phyloP scores from a whole-genome alignment of 1,140 invertebrate genomes.

The Eufriesea mexicana region DNA sequence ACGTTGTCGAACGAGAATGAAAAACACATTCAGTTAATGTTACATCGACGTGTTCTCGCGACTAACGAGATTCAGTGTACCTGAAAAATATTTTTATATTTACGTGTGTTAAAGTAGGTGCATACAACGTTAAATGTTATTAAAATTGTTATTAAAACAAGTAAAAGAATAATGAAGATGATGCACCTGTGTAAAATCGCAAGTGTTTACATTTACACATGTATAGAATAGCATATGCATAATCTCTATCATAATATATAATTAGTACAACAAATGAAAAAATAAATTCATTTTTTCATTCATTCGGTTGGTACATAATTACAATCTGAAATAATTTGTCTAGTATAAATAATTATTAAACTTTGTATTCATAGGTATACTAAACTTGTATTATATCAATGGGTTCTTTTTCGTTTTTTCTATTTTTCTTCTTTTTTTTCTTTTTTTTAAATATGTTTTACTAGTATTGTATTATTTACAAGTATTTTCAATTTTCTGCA shows the following conservation, averaged over 20 bases:
- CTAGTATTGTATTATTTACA: conserved; percentile 36
- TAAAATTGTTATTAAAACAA: neutral
- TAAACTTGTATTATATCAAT: neutral
- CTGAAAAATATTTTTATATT: conserved; percentile 24
- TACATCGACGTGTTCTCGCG: conserved; percentile 21
- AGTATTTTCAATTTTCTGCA: conserved; percentile 7
- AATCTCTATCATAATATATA: neutral
- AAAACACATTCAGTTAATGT: neutral
- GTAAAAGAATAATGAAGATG: neutral
- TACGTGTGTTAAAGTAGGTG: neutral
- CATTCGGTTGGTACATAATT: neutral
- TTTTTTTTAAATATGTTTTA: conserved; percentile 11
- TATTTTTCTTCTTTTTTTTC: neutral
- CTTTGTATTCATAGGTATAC: neutral
- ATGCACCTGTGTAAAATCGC: neutral
- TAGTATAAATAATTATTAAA: neutral
- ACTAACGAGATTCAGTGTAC: conserved; percentile 24
- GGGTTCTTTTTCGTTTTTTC: neutral
- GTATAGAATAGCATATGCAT: neutral
- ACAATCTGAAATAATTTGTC: neutral
- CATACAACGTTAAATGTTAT: neutral
- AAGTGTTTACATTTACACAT: neutral
- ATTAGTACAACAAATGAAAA: neutral
- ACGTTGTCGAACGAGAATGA: conserved; percentile 19
- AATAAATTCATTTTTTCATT: neutral